Conservation (phyloP, 2,797 vertebrate genomes). For the Cyprinella venusta region DNA sequence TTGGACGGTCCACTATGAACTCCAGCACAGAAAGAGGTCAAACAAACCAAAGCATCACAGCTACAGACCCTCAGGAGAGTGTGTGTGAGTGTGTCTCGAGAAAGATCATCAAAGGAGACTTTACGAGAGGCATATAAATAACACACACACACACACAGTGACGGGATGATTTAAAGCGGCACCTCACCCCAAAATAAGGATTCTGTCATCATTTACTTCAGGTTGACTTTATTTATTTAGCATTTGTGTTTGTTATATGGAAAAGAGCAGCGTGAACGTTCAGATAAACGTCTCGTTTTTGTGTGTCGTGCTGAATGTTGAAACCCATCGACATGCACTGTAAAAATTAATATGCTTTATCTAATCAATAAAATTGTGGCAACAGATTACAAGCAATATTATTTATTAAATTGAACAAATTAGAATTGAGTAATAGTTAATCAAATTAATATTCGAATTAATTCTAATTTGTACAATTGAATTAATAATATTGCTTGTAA, state of each 20-base stretch:
- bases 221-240: not conserved
- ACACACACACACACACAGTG: not conserved
- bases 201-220: not conserved
- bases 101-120: constrained; percentile 1
- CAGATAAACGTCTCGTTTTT: not conserved
- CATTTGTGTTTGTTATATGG: not conserved
- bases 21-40: constrained; percentile 37
- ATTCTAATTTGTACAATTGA: too few species aligned
- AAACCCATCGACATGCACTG: too few species aligned
- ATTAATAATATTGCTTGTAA: too few species aligned
- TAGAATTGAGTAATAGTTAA: too few species aligned
- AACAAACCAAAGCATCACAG: constrained; percentile 8
- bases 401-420: too few species aligned
- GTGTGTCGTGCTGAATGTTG: not conserved
- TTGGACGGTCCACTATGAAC: constrained; percentile 40
- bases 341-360: too few species aligned
- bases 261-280: not conserved
- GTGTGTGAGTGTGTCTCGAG: not conserved
- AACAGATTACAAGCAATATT: too few species aligned
- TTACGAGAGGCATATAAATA: constrained; percentile 4
- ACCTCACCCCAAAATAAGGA: not conserved
- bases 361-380: too few species aligned
- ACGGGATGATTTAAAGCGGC: not conserved
- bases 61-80: not conserved
- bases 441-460: too few species aligned